phyloP scores from a whole-genome alignment of 2,888 invertebrate species.

The Ornithoptera priamus region DNA sequence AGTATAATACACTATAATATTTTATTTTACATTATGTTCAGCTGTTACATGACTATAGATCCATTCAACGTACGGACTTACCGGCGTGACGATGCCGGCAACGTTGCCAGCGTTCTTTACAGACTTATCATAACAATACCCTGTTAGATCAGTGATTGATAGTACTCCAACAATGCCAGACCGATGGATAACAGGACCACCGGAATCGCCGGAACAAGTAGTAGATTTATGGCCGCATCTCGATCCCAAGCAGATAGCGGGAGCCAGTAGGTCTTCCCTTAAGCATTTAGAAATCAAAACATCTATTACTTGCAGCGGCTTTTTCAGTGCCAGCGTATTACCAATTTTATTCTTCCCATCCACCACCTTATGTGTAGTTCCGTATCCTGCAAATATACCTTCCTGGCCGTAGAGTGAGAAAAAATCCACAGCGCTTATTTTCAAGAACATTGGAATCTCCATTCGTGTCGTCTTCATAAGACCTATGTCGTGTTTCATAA shows the following conservation, averaged over 20 bases:
- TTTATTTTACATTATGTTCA: not conserved
- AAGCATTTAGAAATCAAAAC: constrained; percentile 11
- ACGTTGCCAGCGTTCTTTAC: not conserved
- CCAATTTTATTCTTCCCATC: not conserved
- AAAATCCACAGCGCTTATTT: constrained; percentile 19
- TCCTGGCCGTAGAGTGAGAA: constrained; percentile 18
- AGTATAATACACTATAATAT: not conserved
- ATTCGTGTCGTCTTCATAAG: constrained; percentile 20
- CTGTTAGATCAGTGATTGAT: not conserved
- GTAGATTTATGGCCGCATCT: constrained; percentile 6
- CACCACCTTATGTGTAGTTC: not conserved
- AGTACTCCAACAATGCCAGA: constrained; percentile 17
- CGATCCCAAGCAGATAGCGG: constrained; percentile 4
- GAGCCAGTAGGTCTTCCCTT: not conserved
- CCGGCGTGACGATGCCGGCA: constrained; percentile 10
- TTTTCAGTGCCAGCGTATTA: constrained; percentile 4
- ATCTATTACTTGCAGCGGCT: constrained; percentile 14
- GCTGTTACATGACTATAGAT: constrained; percentile 10
- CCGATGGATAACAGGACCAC: constrained; percentile 16
- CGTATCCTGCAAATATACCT: constrained; percentile 12
- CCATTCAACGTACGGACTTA: constrained; percentile 15
- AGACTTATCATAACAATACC: not conserved
- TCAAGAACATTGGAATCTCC: constrained; percentile 3
- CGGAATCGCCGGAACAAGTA: constrained; percentile 17
- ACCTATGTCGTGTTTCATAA: constrained; percentile 11